These are phyloP conservation scores for Oncorhynchus tshawytscha DNA, from an alignment of 2,113 vertebrate genomes.

Conservation along the genomic window DNA sequence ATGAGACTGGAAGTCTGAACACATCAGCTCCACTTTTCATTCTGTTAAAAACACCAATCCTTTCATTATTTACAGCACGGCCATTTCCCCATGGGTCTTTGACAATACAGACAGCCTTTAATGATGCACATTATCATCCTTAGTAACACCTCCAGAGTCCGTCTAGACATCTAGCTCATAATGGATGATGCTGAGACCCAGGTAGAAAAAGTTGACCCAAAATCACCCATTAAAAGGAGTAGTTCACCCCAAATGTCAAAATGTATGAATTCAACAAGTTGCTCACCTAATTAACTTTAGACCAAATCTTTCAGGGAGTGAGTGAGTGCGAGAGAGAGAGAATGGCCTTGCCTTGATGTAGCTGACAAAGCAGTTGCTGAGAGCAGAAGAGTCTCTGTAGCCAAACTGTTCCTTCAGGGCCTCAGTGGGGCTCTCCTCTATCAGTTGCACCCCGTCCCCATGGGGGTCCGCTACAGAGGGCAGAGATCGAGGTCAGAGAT, in stretches of 20 bases:
- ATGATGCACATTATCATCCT: not conserved
- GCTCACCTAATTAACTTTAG: not conserved
- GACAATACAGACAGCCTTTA: not conserved
- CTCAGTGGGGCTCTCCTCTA: slow-evolving; percentile 71
- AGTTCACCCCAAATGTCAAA: not conserved
- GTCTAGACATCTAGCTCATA: not conserved
- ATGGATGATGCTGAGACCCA: not conserved
- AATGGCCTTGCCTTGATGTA: slow-evolving; percentile 82
- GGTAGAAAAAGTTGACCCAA: not conserved
- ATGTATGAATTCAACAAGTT: not conserved
- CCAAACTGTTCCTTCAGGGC: slow-evolving; percentile 68
- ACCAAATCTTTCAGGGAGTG: not conserved
- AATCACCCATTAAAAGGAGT: not conserved
- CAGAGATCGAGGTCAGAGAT: not conserved
- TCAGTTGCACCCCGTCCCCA: slow-evolving; percentile 68
- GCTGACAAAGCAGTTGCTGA: slow-evolving; percentile 79
- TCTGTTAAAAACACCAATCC: not conserved
- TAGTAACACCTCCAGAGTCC: not conserved
- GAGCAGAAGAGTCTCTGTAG: slow-evolving; percentile 65
- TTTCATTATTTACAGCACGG: not conserved
- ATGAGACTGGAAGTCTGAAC: not conserved
- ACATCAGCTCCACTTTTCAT: not conserved
- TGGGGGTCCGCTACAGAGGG: slow-evolving; percentile 68
- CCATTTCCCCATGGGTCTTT: not conserved
- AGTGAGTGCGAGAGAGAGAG: not conserved